phyloP scores from a whole-genome alignment of 1,140 invertebrate species.

The Pseudomyrmex pallidus region DNA sequence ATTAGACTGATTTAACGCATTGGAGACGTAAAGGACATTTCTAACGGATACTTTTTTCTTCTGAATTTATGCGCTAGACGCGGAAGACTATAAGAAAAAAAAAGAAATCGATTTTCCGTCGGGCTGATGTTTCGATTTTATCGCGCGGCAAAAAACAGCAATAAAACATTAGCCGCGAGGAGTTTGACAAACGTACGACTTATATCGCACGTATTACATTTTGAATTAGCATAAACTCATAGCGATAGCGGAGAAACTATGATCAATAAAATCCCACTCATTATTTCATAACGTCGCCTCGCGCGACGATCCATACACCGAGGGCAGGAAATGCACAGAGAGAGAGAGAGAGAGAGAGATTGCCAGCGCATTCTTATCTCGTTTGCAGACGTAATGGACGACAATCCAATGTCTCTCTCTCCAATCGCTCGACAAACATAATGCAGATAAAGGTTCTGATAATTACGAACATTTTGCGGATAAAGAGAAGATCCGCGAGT shows the following conservation, averaged over 20 bases:
- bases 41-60: too few species aligned
- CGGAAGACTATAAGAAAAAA: too few species aligned
- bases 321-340: background rate
- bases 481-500: background rate
- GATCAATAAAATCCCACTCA: background rate
- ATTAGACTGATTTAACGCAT: too few species aligned
- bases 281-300: background rate
- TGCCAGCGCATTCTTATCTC: constrained; percentile 15
- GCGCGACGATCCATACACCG: background rate
- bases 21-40: too few species aligned
- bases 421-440: background rate
- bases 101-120: too few species aligned
- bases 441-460: background rate
- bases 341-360: background rate
- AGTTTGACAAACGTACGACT: background rate
- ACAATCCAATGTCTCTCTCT: background rate
- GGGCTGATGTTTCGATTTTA: too few species aligned
- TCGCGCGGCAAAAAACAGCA: too few species aligned
- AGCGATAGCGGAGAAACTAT: background rate
- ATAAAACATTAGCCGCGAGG: too few species aligned
- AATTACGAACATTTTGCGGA: constrained; percentile 1
- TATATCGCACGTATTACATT: background rate
- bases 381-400: constrained; percentile 12
- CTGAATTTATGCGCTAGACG: too few species aligned
- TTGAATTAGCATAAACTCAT: background rate